phyloP scores from a whole-genome alignment of 2,113 vertebrate genomes.

The human region DNA sequence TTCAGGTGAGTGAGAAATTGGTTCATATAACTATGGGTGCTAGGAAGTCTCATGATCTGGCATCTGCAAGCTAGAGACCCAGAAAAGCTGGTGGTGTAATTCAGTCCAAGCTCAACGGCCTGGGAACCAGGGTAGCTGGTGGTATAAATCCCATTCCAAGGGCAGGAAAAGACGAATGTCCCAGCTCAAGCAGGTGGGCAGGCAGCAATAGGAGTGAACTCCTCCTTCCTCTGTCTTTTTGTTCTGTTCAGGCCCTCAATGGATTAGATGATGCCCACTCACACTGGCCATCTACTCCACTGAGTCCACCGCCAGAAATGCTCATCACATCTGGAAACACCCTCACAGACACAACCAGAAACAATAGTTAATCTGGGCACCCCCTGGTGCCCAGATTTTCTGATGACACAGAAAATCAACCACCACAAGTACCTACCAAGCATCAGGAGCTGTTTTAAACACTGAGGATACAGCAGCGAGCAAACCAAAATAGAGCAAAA shows the following conservation, averaged over 20 bases:
- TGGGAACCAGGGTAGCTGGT: neutral
- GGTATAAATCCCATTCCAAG: neutral
- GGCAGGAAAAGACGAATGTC: neutral
- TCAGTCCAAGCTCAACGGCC: neutral
- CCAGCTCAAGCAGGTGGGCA: neutral
- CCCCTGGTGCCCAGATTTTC: neutral
- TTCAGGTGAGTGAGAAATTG: neutral
- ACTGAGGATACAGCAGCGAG: neutral
- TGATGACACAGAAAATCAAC: neutral
- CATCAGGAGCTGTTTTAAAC: neutral
- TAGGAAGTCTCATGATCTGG: neutral
- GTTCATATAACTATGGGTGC: neutral
- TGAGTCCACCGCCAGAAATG: neutral
- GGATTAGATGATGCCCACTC: neutral
- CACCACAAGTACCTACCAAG: neutral
- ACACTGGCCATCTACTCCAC: neutral
- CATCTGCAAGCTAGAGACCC: neutral
- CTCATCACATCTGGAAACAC: neutral
- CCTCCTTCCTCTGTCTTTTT: neutral
- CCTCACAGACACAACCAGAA: neutral
- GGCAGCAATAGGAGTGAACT: neutral
- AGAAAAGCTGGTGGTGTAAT: neutral
- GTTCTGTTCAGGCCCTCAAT: neutral
- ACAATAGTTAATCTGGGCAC: neutral
- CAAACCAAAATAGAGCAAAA: neutral